Evolutionary conservation across 2,888 invertebrate species (phyloP).

Genomic region (Himalopsyche kuldschensis): DNA sequence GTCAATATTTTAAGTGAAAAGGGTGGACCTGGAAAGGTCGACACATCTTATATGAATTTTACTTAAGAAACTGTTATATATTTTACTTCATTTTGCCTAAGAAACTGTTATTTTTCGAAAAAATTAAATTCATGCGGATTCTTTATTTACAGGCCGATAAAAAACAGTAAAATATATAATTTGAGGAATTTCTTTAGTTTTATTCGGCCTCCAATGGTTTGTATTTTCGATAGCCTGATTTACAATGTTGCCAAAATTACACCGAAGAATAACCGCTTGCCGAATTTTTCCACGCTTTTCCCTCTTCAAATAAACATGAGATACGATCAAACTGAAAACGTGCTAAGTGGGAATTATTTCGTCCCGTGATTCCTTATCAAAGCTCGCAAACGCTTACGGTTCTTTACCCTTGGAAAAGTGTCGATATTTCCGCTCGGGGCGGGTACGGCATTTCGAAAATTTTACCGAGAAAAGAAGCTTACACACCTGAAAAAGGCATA

Average conservation of each 20-base stretch:
- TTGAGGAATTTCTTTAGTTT: too few species aligned
- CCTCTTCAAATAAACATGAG: not conserved
- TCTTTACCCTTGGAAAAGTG: not conserved
- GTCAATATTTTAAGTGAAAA: too few species aligned
- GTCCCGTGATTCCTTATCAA: not conserved
- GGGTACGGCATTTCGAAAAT: not conserved
- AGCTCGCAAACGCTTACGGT: not conserved
- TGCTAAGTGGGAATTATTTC: not conserved
- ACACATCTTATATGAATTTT: too few species aligned
- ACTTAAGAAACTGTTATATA: too few species aligned
- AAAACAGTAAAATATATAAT: too few species aligned
- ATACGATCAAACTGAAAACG: not conserved
- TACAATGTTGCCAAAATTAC: not conserved
- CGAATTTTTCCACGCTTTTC: not conserved
- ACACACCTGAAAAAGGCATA: not conserved
- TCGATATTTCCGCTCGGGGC: not conserved
- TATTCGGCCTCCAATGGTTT: too few species aligned
- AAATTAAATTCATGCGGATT: too few species aligned
- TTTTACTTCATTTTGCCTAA: too few species aligned
- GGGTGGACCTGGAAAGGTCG: too few species aligned
- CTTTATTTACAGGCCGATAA: too few species aligned
- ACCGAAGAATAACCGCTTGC: not conserved
- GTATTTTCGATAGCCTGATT: not conserved
- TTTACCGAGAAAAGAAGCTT: not conserved
- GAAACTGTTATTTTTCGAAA: too few species aligned